phyloP scores from a whole-genome alignment of 2,797 vertebrate species.

The Microctenopoma lineatum region DNA sequence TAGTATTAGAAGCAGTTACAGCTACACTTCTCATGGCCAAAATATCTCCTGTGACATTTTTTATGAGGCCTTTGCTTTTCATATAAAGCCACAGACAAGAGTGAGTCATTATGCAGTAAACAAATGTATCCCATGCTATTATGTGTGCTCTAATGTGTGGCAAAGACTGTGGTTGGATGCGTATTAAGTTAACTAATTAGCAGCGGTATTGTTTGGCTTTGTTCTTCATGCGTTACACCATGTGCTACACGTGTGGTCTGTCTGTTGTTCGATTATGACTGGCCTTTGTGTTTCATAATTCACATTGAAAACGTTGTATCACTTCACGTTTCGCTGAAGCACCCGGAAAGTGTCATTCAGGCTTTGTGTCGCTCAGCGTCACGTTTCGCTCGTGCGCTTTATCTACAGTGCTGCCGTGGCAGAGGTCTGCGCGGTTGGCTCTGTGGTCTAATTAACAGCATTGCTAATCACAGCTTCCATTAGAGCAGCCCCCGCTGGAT shows the following conservation, averaged over 20 bases:
- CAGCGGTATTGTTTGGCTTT: constrained; percentile 55
- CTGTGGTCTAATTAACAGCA: constrained; percentile 84
- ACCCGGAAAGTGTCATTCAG: constrained; percentile 27
- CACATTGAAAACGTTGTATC: constrained; percentile 35
- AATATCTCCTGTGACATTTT: too few species aligned
- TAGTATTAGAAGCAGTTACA: too few species aligned
- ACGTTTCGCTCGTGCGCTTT: constrained; percentile 48
- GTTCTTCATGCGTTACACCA: constrained; percentile 33
- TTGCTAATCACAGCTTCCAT: constrained; percentile 85
- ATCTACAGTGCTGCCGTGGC: constrained; percentile 65
- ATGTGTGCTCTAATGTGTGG: constrained; percentile 19
- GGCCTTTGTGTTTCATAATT: constrained; percentile 34
- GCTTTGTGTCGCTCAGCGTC: constrained; percentile 39
- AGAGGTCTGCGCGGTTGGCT: constrained; percentile 74
- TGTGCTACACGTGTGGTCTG: constrained; percentile 49
- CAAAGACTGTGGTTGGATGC: constrained; percentile 32
- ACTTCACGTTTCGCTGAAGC: constrained; percentile 53
- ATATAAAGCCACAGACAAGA: constrained; percentile 9
- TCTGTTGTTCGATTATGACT: constrained; percentile 13
- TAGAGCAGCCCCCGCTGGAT: constrained; percentile 80
- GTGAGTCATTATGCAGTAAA: constrained; percentile 15
- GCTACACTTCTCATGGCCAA: too few species aligned
- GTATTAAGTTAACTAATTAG: constrained; percentile 56
- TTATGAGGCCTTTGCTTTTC: constrained; percentile 1
- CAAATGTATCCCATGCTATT: constrained; percentile 13